A percentile compares a stretch with the other conserved stretches of the same genome.
phyloP scores from a whole-genome alignment of 2,888 invertebrate species.

The Mayetiola destructor region DNA sequence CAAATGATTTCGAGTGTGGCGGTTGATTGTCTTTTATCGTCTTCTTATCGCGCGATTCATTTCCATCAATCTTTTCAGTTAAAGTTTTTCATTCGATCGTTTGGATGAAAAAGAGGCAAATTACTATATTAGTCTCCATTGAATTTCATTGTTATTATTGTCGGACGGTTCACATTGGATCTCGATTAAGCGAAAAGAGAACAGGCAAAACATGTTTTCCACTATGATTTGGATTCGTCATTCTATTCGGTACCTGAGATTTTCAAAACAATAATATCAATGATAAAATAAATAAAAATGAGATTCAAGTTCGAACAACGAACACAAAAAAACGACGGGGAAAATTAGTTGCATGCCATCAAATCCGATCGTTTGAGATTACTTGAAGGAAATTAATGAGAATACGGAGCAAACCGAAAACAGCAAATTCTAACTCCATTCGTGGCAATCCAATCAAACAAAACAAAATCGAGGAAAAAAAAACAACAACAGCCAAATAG shows the following conservation, averaged over 20 bases:
- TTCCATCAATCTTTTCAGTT: too few relatives aligned
- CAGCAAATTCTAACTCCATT: background rate
- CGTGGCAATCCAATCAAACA: background rate
- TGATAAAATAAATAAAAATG: background rate
- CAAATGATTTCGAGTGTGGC: too few relatives aligned
- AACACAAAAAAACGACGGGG: background rate
- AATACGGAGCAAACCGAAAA: background rate
- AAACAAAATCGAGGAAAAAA: background rate
- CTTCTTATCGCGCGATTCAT: too few relatives aligned
- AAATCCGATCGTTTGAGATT: background rate
- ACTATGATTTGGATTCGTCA: too few relatives aligned
- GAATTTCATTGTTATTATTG: too few relatives aligned
- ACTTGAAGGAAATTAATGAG: background rate
- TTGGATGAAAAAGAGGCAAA: too few relatives aligned
- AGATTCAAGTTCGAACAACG: slow-evolving; percentile 9
- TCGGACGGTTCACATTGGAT: too few relatives aligned
- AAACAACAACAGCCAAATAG: background rate
- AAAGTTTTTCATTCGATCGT: too few relatives aligned
- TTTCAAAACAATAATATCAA: background rate
- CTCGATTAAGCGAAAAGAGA: too few relatives aligned
- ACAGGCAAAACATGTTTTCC: too few relatives aligned
- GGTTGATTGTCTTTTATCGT: too few relatives aligned
- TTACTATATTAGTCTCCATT: too few relatives aligned
- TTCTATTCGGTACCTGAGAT: slow-evolving; percentile 6
- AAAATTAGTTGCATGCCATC: background rate